Base-by-base conservation (phyloP, 1,140 invertebrate genomes). In the Eriocheir sinensis region DNA sequence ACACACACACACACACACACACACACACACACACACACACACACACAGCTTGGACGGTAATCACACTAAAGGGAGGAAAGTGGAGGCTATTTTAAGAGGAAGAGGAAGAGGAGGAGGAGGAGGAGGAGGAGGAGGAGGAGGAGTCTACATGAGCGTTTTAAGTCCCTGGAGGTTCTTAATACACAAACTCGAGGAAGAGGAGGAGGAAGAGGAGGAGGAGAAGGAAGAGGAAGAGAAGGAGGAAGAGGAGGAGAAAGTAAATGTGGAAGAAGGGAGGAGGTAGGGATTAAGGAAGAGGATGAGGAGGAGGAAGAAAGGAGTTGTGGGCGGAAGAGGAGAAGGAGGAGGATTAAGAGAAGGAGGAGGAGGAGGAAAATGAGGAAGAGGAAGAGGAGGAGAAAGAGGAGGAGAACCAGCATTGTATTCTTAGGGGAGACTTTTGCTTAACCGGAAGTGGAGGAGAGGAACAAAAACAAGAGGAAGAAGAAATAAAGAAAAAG, bases 111-210 rank as follows among this genome's bases (percentile, higher is more conserved):
- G 60, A n/a, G 27, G 60, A n/a, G 27, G 6, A 72, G 60, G 27
- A 72, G 27, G 60, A 72, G 60, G 60, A 72, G 53, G 53, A 72
- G 53, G 53, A 72, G 53, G 53, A 72, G 21, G 53, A 72, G 60
- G 27, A 72, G n/a, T 72, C 60, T 72, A 72, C 60, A 12, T n/a
- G 60, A 72, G 60, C 60, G 60, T 72, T 72, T 72, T n/a, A 72
- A 72, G 60, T 72, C 60, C 60, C 60, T 72, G n/a, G 60, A 72
- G 60, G n/a, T 72, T 72, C 60, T 72, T 72, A 72, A 72, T 72
- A 21, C 60, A 0, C n/a, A n/a, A 4, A 72, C 27, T 72, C 21
- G 60, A 15, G 4, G 4, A 48, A 15, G 4, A 48, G 44, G 44
- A 15, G 15, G 44, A 8, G 44, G 44, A 48, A n/a, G 4, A 48